Conservation (phyloP, 2,113 vertebrate species). For the Cyanistes caeruleus region DNA sequence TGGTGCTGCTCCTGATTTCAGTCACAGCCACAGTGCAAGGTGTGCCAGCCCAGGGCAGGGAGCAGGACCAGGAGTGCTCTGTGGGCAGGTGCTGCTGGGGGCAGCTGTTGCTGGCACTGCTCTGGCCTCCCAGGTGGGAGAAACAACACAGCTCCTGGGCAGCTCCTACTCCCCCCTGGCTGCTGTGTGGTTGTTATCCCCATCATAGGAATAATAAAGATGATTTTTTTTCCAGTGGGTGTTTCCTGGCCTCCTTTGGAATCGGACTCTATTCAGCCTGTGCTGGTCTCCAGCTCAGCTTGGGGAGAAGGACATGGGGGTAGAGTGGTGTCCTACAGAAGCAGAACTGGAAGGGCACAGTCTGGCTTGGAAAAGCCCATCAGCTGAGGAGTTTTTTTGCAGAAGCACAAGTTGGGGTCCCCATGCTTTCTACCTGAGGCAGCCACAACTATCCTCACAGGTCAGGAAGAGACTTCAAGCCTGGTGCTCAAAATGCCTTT, state of each 20-base stretch:
- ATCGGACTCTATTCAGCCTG: not conserved
- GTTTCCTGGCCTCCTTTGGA: not conserved
- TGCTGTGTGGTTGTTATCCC: not conserved
- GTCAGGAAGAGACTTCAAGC: not conserved
- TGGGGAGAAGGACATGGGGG: fast-evolving
- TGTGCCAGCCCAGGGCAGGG: not conserved
- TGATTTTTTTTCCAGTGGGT: not conserved
- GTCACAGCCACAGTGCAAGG: not conserved
- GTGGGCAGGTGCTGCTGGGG: not conserved
- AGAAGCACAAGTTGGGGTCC: not conserved
- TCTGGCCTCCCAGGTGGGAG: not conserved
- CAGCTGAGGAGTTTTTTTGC: too few species aligned
- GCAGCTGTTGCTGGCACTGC: not conserved
- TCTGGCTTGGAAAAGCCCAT: not conserved
- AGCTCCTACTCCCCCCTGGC: not conserved
- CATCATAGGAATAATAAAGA: slow-evolving; percentile 19
- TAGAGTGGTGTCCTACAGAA: not conserved
- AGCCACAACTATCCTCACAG: not conserved
- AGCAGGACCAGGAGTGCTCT: not conserved
- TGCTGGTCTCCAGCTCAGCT: not conserved
- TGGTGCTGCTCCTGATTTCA: not conserved
- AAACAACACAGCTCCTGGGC: not conserved
- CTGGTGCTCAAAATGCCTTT: not conserved
- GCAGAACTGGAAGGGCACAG: not conserved
- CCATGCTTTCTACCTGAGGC: not conserved